Base-by-base conservation (phyloP, 2,888 invertebrate species). In the Watsonalla cultraria region DNA sequence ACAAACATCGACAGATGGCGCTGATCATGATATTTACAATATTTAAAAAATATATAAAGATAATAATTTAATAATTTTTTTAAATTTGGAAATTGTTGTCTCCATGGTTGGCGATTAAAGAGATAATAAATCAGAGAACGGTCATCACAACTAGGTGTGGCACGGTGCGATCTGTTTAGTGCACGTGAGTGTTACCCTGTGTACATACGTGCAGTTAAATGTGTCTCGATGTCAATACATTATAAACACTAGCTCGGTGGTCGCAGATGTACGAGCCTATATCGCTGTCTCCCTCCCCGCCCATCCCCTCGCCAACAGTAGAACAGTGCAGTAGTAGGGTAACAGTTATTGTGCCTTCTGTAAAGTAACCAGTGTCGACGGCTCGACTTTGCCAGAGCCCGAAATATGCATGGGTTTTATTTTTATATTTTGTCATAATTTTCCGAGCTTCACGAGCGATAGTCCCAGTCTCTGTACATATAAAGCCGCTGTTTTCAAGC, bases 91-190 rank as follows among this genome's bases (percentile, higher is more conserved):
- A 50, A 74, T 82, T 84, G 82, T 87, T 87, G 86, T 86, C 86
- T 80, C 68, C 80, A 74, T 75, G 81, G 55, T 62, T 59, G 64
- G 58, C 64, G 11, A 33, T 49, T 53, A 55, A 37, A 37, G 62
- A 61, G 80, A 81, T 84, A 83, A 83, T 83, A 79, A 83, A 82
- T 74, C 68, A 80, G 81, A 84, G 71, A 70, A 82, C 78, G 74
- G 78, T 86, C 90, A 90, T 89, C 90, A 90, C 90, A 89, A 87
- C 84, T 86, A 78, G 76, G 82, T 83, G 86, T 86, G 87, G 83
- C 87, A 85, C 85, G 78, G 82, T 82, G 85, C 84, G 76, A 71
- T 73, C 68, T 73, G 72, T 78, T 48, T 70, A 71, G 72, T 76
- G 82, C 78, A 80, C 82, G 77, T 67, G 70, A 56, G 72, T 76